Evolutionary conservation across 2,888 invertebrate species (phyloP), one percentile per base, ranked within the genome.

Genomic region (Syrphus vitripennis): DNA sequence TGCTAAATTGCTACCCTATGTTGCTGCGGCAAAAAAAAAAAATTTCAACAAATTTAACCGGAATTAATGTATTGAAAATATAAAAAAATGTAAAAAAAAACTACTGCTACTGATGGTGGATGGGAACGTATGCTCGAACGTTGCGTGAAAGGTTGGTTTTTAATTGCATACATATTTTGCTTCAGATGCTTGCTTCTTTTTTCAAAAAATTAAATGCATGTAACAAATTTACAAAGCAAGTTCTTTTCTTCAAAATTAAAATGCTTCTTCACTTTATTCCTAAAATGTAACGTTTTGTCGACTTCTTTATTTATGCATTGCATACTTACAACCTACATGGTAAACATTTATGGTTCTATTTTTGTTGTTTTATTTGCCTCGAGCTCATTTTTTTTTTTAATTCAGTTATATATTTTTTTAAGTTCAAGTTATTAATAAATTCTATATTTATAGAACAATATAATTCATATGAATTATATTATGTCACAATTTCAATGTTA

Each of bases 31-130:
- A 69, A 81, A 71, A 37, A 53, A 34, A 21, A 34, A 42, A 16
- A 42, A 16, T 5, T 63, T 37, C 77, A 70, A 76, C n/a, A 86
- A 63, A 37, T 79, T 69, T 76, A 75, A 83, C 31, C 7, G 78
- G 79, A 79, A 79, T 65, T 48, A 75, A 67, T 65, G 16, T 74
- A 53, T 67, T 69, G 63, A 59, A 34, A 50, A 67, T 40, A 42
- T n/a, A n/a, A n/a, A n/a, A n/a, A n/a, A 65, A 65, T 19, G 4
- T 19, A 65, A 50, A 34, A 45, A 42, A 63, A 72, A 72, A 65
- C 78, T 76, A 83, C 83, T 86, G 78, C 79, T 81, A 82, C 79
- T 87, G 87, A 86, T 86, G 88, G 88, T 88, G 87, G 83, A 87
- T 87, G 88, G 87, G 86, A 79, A 81, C 83, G 69, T 80, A 53